Conservation (phyloP, 1,140 invertebrate species). For the Portunus trituberculatus region DNA sequence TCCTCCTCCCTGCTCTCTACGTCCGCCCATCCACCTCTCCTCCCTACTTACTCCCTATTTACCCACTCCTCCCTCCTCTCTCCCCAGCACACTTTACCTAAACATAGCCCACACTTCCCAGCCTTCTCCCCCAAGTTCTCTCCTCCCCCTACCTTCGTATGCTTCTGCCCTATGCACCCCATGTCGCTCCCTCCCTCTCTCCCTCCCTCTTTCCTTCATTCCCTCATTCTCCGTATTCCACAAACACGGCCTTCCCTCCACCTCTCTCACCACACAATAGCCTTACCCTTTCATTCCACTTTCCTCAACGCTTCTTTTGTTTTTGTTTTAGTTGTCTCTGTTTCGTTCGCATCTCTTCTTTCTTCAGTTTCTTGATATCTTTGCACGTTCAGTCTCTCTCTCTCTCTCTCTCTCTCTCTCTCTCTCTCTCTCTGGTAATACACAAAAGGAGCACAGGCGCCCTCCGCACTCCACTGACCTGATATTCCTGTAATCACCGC, state of each 20-base stretch:
- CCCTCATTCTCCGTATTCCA: not conserved
- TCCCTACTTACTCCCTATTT: not conserved
- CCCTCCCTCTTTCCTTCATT: not conserved
- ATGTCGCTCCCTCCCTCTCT: not conserved
- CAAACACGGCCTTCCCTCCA: not conserved
- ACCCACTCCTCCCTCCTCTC: not conserved
- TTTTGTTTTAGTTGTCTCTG: too few relatives aligned
- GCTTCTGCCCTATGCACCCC: not conserved
- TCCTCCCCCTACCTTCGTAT: not conserved
- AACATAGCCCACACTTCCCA: slow-evolving; percentile 20
- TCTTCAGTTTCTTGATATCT: too few relatives aligned
- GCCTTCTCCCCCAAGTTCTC: not conserved
- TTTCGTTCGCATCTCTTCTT: too few relatives aligned
- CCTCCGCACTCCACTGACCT: not conserved
- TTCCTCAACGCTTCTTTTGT: too few relatives aligned
- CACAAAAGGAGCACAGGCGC: not conserved
- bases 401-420: too few relatives aligned
- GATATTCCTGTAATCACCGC: not conserved
- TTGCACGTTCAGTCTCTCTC: too few relatives aligned
- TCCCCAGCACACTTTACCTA: not conserved
- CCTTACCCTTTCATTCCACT: not conserved
- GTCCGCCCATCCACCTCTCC: not conserved
- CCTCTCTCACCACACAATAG: not conserved
- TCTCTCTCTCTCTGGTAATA: not conserved
- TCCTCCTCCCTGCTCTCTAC: not conserved